A percentile compares a stretch with the other conserved stretches of the same genome.
phyloP scores from a whole-genome alignment of 1,140 invertebrate species.

The Drosophila littoralis region DNA sequence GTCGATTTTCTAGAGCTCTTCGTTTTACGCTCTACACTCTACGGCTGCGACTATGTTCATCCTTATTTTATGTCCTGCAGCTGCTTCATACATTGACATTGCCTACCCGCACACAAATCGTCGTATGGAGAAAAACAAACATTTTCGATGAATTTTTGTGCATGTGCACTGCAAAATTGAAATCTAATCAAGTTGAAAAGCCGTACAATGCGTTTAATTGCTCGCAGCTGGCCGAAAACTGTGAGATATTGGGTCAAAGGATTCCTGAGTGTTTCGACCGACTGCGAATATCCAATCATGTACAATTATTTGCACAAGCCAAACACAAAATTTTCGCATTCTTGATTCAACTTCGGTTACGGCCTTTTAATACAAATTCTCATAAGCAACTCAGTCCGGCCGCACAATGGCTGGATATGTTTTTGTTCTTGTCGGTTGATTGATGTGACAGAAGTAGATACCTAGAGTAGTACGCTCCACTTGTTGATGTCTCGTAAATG shows the following conservation, averaged over 20 bases:
- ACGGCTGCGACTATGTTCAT: neutral
- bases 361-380: slow-evolving; percentile 25
- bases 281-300: slow-evolving; percentile 36
- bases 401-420: neutral
- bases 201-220: slow-evolving; percentile 62
- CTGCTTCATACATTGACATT: slow-evolving; percentile 4
- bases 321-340: slow-evolving; percentile 31
- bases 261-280: slow-evolving; percentile 35
- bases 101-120: neutral
- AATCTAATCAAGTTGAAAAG: slow-evolving; percentile 62
- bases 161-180: slow-evolving; percentile 44
- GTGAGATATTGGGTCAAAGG: slow-evolving; percentile 19
- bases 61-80: neutral
- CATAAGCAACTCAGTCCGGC: slow-evolving; percentile 27
- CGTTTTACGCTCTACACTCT: neutral
- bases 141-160: slow-evolving; percentile 31
- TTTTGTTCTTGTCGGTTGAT: slow-evolving; percentile 3
- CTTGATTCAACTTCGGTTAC: slow-evolving; percentile 12
- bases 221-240: slow-evolving; percentile 33
- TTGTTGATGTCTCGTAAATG: neutral
- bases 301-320: slow-evolving; percentile 55
- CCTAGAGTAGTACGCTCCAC: neutral
- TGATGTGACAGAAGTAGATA: neutral
- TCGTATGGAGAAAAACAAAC: slow-evolving; percentile 10
- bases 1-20: slow-evolving; percentile 7